Evolutionary conservation across 2,797 vertebrate species (phyloP), one percentile per base, ranked within the genome.

Genomic region (Anguilla obscura): DNA sequence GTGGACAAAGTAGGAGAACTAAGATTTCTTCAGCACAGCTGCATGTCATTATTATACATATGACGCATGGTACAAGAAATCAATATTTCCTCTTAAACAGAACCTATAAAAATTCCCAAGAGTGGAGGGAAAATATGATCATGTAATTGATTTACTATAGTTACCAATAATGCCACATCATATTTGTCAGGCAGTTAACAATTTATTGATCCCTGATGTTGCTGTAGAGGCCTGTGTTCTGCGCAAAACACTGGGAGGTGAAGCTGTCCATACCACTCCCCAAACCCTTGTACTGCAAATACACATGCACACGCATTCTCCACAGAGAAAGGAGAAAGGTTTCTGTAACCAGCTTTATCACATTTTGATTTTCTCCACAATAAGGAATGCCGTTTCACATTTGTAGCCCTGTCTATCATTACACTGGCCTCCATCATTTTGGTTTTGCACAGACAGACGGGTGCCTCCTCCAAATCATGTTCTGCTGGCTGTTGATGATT

Each of bases 1-100:
- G 36, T 33, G 27, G 27, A 10, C 12, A 36, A 33, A 33, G 4
- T 74, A 33, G 33, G 69, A 79, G 18, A 18, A 79, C 40, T 14
- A 24, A 18, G 5, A 40, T 40, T 79, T 40, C 0, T 79, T 79
- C 6, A 50, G 7, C 40, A 50, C 40, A n/a, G 76, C 40, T 45
- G 36, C 21, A 18, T 45, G 40, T 82, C 74, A 79, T 79, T 24
- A 48, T 82, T 50, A 50, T 21, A 50, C 79, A 82, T 7, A 48
- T 50, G 16, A 79, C 24, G 33, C 76, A 79, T 1, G 16, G 76
- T 9, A 5, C 36, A 50, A 48, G 21, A 48, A 50, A 82, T 82
- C 45, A 48, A 82, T 82, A 82, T 50, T 82, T 50, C 79, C 79
- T 82, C 40, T 82, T 50, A n/a, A 50, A 82, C 45, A 82, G 79